Evolutionary conservation across 2,888 invertebrate species (phyloP).

Genomic region (Heliconius hortense): DNA sequence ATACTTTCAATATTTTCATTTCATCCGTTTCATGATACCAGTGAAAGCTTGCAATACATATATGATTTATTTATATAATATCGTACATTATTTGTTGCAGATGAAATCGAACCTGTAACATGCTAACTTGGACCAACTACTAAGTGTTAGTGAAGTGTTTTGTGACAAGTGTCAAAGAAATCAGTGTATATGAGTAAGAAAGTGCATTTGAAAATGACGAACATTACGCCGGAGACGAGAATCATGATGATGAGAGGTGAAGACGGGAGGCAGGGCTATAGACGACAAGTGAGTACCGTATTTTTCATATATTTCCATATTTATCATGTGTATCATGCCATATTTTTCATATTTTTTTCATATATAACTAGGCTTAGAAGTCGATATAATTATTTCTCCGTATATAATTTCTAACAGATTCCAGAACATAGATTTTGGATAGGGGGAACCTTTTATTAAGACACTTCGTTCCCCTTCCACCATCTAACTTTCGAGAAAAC

Average conservation of each 20-base stretch:
- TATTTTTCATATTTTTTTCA: neutral
- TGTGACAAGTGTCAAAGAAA: slow-evolving; percentile 39
- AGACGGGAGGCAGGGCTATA: slow-evolving; percentile 65
- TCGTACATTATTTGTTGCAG: slow-evolving; percentile 42
- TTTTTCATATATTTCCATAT: neutral
- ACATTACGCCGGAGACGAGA: slow-evolving; percentile 72
- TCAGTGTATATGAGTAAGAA: slow-evolving; percentile 69
- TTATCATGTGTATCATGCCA: neutral
- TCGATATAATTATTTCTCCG: no score
- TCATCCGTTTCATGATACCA: no score
- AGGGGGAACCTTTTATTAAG: no score
- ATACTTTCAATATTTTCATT: no score
- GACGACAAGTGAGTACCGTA: slow-evolving; percentile 66
- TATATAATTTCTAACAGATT: no score
- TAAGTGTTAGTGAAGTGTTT: slow-evolving; percentile 32
- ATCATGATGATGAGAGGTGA: slow-evolving; percentile 73
- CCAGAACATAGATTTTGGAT: no score
- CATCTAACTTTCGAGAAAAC: no score
- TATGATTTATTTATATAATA: neutral
- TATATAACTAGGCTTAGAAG: no score
- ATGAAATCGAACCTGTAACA: slow-evolving; percentile 23
- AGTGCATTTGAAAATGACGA: slow-evolving; percentile 68
- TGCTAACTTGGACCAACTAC: slow-evolving; percentile 34
- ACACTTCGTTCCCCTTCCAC: no score
- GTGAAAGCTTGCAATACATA: no score